phyloP scores from a whole-genome alignment of 1,140 invertebrate genomes.

The Bathynomus jamesi region DNA sequence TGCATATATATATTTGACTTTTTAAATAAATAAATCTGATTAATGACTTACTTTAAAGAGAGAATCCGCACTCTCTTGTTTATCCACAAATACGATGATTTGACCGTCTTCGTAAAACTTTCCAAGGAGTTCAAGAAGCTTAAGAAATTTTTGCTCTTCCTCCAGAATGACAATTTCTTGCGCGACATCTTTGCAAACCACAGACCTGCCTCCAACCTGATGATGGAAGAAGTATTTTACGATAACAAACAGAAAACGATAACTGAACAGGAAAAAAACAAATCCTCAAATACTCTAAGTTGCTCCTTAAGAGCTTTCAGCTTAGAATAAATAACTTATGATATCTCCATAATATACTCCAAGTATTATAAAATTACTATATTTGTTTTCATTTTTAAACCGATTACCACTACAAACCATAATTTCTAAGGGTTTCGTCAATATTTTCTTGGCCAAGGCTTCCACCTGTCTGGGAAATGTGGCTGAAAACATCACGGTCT shows the following conservation, averaged over 20 bases:
- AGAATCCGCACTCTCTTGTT: constrained; percentile 56
- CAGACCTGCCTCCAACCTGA: constrained; percentile 84
- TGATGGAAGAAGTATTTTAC: too few species aligned
- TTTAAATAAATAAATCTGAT: too few species aligned
- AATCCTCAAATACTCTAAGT: too few species aligned
- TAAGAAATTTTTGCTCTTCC: constrained; percentile 96
- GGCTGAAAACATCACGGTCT: constrained; percentile 98
- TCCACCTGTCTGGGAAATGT: constrained; percentile 99
- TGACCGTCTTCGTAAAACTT: constrained; percentile 88
- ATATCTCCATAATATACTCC: too few species aligned
- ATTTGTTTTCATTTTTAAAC: too few species aligned
- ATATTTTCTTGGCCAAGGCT: constrained; percentile 84
- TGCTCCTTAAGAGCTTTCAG: too few species aligned
- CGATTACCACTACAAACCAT: too few species aligned
- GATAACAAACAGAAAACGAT: too few species aligned
- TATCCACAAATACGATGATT: constrained; percentile 96
- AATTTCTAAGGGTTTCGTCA: constrained; percentile 93
- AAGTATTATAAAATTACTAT: too few species aligned
- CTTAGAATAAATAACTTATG: too few species aligned
- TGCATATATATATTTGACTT: too few species aligned
- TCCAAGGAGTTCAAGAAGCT: constrained; percentile 90
- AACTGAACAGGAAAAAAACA: too few species aligned
- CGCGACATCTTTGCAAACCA: constrained; percentile 97
- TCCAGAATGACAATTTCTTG: constrained; percentile 89
- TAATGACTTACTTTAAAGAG: constrained; percentile 39